These are phyloP conservation scores for Lycocerus yunnanus DNA, from an alignment of 2,888 invertebrate genomes.

Conservation along the genomic window DNA sequence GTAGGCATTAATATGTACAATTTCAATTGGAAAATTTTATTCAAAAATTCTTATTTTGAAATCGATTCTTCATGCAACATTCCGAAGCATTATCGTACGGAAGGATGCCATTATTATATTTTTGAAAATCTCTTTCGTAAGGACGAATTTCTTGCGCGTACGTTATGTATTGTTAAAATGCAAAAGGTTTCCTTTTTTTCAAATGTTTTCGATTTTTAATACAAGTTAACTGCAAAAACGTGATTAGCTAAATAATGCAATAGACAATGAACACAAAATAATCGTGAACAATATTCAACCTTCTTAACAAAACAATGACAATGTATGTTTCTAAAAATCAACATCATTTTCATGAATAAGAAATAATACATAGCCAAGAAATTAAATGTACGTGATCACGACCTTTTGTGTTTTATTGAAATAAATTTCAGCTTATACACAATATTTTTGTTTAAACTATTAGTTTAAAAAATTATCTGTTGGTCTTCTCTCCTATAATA, in stretches of 20 bases:
- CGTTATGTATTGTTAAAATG: not conserved
- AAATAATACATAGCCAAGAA: constrained; percentile 43
- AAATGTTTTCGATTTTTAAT: not conserved
- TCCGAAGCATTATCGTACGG: not conserved
- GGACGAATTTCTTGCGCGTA: not conserved
- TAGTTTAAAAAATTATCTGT: not conserved
- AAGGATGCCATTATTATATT: not conserved
- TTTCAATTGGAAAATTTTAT: not conserved
- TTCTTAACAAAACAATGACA: constrained; percentile 29
- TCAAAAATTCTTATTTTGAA: not conserved
- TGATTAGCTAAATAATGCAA: constrained; percentile 41
- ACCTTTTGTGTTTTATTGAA: constrained; percentile 34
- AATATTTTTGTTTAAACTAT: not conserved
- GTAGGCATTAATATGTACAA: constrained; percentile 22
- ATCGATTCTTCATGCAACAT: not conserved
- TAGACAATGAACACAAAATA: constrained; percentile 41
- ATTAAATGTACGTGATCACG: constrained; percentile 44
- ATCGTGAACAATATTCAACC: constrained; percentile 38
- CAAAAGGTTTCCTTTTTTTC: not conserved
- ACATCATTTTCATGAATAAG: constrained; percentile 42
- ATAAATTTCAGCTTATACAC: constrained; percentile 6
- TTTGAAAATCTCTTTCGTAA: not conserved
- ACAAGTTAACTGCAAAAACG: constrained; percentile 13
- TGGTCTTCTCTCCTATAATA: no score
- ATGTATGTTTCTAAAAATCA: constrained; percentile 28